Evolutionary conservation across 2,888 invertebrate species (phyloP).

Genomic region (Rhogogaster chlorosoma): DNA sequence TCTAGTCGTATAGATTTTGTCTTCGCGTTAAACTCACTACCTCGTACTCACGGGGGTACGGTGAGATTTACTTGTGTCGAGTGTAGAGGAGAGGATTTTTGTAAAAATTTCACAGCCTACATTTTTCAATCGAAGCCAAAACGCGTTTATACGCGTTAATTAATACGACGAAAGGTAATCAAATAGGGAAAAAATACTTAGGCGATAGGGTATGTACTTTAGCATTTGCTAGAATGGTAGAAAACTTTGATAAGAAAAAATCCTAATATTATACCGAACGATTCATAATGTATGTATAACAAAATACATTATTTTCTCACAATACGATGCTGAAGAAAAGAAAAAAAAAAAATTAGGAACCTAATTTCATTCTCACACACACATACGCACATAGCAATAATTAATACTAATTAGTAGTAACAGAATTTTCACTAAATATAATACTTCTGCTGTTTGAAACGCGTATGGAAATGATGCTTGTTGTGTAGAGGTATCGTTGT

Average conservation of each 20-base stretch:
- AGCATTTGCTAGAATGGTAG: not conserved
- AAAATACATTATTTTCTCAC: not conserved
- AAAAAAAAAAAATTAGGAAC: too few relatives aligned
- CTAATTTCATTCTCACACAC: not conserved
- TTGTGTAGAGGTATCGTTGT: slow-evolving; percentile 8
- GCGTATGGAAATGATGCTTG: not conserved
- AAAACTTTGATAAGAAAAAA: not conserved
- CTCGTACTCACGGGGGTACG: not conserved
- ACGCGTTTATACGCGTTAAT: not conserved
- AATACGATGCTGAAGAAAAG: too few relatives aligned
- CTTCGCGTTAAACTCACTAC: not conserved
- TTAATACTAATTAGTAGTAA: not conserved
- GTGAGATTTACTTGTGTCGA: not conserved
- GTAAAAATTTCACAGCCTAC: not conserved
- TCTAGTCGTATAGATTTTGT: slow-evolving; percentile 46
- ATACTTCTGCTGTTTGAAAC: slow-evolving; percentile 1
- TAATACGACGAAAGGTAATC: not conserved
- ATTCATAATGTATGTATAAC: not conserved
- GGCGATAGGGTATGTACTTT: not conserved
- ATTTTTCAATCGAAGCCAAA: not conserved
- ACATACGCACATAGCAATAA: not conserved
- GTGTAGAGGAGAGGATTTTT: not conserved
- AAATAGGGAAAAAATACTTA: not conserved
- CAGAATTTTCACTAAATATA: not conserved
- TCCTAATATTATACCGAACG: not conserved